Conservation (phyloP, 2,888 invertebrate genomes). For the Calephelis perditalis region DNA sequence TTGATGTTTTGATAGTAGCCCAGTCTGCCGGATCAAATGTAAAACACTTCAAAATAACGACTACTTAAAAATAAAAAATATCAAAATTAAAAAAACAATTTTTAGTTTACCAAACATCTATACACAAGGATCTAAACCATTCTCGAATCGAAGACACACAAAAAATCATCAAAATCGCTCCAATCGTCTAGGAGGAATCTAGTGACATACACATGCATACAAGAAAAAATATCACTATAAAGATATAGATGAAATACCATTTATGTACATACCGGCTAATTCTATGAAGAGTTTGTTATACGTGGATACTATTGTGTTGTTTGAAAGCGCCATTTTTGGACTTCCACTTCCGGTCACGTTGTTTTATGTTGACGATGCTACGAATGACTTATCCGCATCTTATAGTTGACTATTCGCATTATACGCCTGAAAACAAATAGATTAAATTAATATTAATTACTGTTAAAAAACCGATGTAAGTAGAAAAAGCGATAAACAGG, state of each 20-base stretch:
- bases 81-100: too few species aligned
- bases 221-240: not conserved
- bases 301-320: slow-evolving; percentile 79
- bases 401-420: slow-evolving; percentile 33
- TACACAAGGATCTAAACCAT: too few species aligned
- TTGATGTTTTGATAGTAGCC: too few species aligned
- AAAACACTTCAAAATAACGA: too few species aligned
- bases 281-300: slow-evolving; percentile 82
- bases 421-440: slow-evolving; percentile 43
- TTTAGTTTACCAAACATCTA: too few species aligned
- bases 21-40: too few species aligned
- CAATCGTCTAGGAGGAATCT: too few species aligned
- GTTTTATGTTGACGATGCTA: slow-evolving; percentile 44
- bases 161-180: too few species aligned
- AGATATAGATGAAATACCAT: not conserved
- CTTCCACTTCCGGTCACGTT: slow-evolving; percentile 25
- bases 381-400: slow-evolving; percentile 52
- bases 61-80: too few species aligned
- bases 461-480: too few species aligned
- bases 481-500: too few species aligned
- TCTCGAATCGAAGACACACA: too few species aligned
- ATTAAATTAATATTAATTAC: not conserved
- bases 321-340: slow-evolving; percentile 74
- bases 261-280: slow-evolving; percentile 76
- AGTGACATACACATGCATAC: not conserved